Percentiles rank a stretch among this genome's conserved stretches.
Conservation (phyloP, 2,888 invertebrate genomes). For the Didymodactylos carnosus region DNA sequence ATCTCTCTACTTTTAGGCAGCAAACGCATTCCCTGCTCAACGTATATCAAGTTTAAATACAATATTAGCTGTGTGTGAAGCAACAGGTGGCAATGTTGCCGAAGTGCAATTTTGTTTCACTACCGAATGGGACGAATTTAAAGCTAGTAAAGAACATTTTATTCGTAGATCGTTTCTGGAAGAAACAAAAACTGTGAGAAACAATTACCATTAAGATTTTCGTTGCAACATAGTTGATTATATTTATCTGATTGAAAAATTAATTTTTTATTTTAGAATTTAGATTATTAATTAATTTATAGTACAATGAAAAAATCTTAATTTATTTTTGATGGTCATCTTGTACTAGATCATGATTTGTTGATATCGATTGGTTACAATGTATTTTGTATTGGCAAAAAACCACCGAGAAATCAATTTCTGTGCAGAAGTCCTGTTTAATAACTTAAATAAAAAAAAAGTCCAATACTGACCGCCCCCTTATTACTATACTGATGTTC, state of each 20-base stretch:
- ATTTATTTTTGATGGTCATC: conserved; percentile 85
- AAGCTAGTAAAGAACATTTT: conserved; percentile 18
- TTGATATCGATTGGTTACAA: conserved; percentile 69
- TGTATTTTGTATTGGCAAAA: conserved; percentile 66
- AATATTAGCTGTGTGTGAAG: conserved; percentile 85
- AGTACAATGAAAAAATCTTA: conserved; percentile 90
- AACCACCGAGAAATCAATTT: neutral
- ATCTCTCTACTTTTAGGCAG: conserved; percentile 29
- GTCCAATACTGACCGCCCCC: too few species aligned
- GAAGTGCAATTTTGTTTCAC: conserved; percentile 94
- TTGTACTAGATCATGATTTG: conserved; percentile 67
- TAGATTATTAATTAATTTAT: conserved; percentile 73
- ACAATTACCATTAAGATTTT: too few species aligned
- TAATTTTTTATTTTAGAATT: conserved; percentile 37
- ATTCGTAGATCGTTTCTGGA: too few species aligned
- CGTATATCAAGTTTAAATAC: conserved; percentile 95
- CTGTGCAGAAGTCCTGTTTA: neutral
- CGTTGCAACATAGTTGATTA: too few species aligned
- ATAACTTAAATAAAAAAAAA: too few species aligned
- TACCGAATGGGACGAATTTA: conserved; percentile 96
- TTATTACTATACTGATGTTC: too few species aligned
- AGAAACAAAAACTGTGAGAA: too few species aligned
- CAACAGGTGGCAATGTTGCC: conserved; percentile 87
- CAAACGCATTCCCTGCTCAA: conserved; percentile 93
- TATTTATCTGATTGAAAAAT: neutral